Base-by-base conservation (phyloP, 2,113 vertebrate species). In the Scomber colias region DNA sequence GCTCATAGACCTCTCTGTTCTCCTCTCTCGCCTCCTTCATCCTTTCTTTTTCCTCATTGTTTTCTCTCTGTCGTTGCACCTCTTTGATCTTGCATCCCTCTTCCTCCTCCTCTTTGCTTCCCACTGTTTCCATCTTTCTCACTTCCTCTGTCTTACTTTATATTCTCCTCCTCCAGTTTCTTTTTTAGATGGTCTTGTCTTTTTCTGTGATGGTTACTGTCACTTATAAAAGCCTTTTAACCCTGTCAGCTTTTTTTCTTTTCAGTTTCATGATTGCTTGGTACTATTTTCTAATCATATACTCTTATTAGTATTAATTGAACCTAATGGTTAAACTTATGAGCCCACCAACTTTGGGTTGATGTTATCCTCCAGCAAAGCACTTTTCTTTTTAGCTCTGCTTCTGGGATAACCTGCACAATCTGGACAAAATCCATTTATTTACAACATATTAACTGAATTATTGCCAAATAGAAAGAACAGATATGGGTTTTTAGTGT, bases 1-100 rank as follows among this genome's bases (percentile, higher is more conserved):
- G 50, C 77, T 87, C 80, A 71, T 64, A 76, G 71, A 83, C 71
- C 75, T 35, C 71, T 81, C 74, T 83, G 68, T 84, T 81, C 84
- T 82, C 63, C 55, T 77, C 71, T 72, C 48, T 76, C 49, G 3
- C 50, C 68, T 71, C 63, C 75, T 83, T 19, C 80, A 64, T 86
- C 69, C 54, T 30, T 27, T 62, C 44, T 70, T 71, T 66, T 71
- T 40, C 82, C 35, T 71, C 54, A 2, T 79, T 31, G 75, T 75
- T 72, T 75, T 68, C 21, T 71, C 55, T 64, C 53, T 49, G 56
- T 67, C 73, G 55, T 55, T 49, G 21, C 30, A 14, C 51, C 50
- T 50, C 76, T 84, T 82, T 84, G 65, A 86, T 89, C 87, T 79
- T 5, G 5, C 54, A 48, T 69, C 49, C 54, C 67, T 27, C 40